Conservation (phyloP, 1,140 invertebrate species). For the Leptonema lineaticorne region DNA sequence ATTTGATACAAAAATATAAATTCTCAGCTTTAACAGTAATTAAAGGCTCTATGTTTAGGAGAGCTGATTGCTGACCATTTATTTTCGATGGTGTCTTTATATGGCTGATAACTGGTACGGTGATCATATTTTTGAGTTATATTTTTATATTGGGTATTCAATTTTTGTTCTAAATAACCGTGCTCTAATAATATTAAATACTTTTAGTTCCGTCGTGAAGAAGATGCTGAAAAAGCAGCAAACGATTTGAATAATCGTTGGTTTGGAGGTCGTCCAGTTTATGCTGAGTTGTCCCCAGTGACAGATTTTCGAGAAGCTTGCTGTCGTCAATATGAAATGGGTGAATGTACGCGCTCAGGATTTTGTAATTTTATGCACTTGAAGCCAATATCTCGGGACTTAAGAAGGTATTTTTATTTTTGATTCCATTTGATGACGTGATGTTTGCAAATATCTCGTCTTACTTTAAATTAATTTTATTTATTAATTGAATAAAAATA, state of each 20-base stretch:
- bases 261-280: slow-evolving; percentile 98
- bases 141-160: background rate
- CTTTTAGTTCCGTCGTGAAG: slow-evolving; percentile 89
- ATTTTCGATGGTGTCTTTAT: background rate
- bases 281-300: slow-evolving; percentile 96
- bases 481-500: too few relatives aligned
- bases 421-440: too few relatives aligned
- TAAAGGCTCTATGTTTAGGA: slow-evolving; percentile 1
- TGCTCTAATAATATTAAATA: background rate
- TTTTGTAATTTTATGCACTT: slow-evolving; percentile 99
- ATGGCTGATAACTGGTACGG: slow-evolving; percentile 1
- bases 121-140: background rate
- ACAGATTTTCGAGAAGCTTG: slow-evolving; percentile 99
- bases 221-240: slow-evolving; percentile 96
- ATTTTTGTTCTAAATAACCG: background rate
- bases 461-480: too few relatives aligned
- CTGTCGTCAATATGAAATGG: slow-evolving; percentile 99
- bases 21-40: background rate
- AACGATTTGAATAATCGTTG: slow-evolving; percentile 97
- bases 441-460: background rate
- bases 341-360: slow-evolving; percentile 95
- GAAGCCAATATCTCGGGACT: slow-evolving; percentile 93
- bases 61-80: background rate
- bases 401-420: slow-evolving; percentile 82
- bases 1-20: background rate